These are phyloP conservation scores for Drosophila quinaria DNA, from an alignment of 2,888 invertebrate species.

Conservation along the genomic window DNA sequence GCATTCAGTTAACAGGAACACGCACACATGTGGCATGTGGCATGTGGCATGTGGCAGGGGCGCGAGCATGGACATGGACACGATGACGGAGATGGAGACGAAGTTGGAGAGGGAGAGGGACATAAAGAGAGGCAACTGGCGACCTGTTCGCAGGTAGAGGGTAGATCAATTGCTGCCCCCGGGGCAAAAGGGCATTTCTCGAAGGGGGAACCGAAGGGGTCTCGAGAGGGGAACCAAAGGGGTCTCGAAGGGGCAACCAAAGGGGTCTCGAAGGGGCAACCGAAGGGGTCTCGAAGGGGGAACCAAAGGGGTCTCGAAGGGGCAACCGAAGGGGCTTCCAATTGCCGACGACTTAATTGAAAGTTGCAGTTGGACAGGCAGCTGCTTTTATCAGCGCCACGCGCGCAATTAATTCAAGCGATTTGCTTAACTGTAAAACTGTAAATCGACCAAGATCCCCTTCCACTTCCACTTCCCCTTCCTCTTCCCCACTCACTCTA, in stretches of 20 bases:
- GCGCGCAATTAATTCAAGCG: slow-evolving; percentile 74
- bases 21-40: slow-evolving; percentile 41
- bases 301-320: neutral
- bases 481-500: neutral
- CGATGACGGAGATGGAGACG: too few species aligned
- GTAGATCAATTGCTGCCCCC: slow-evolving; percentile 19
- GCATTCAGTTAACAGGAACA: slow-evolving; percentile 10
- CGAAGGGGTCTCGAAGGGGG: neutral
- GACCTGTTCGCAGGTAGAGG: slow-evolving; percentile 18
- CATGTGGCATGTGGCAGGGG: slow-evolving; percentile 14
- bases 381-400: slow-evolving; percentile 72
- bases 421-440: slow-evolving; percentile 76
- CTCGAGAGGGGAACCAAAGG: neutral
- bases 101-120: too few species aligned
- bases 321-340: neutral
- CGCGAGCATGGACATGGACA: neutral
- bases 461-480: neutral
- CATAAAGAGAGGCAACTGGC: neutral
- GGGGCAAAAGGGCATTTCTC: neutral
- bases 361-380: slow-evolving; percentile 60
- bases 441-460: slow-evolving; percentile 44
- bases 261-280: neutral
- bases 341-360: slow-evolving; percentile 70
- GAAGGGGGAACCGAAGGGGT: too few species aligned
- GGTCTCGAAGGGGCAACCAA: neutral